Base-by-base conservation (phyloP, 2,888 invertebrate species). In the Chymomyza amoena region DNA sequence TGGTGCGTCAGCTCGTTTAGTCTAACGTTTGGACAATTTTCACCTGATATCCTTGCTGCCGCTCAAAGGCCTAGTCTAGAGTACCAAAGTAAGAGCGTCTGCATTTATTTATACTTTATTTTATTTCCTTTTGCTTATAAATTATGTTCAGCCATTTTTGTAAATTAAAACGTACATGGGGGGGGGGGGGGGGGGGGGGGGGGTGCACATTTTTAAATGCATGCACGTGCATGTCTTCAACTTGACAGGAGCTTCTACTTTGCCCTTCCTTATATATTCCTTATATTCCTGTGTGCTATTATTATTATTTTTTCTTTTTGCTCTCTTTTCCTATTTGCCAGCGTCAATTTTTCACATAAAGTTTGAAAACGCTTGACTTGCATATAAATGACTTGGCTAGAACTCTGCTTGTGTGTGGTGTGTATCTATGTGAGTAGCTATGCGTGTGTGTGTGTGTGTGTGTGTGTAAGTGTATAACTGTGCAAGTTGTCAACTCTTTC, bases 311-410 rank as follows among this genome's bases (percentile, higher is more conserved):
- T 20, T 18, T 52, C 13, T n/a, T n/a, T 5, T 25, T 36, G 25
- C 57, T 65, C 13, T 28, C 54, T 54, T 64, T 56, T 67, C 63
- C 75, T 59, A 68, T 72, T 70, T 70, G 75, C 64, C 61, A 74
- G 76, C 88, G 78, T 84, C 87, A 84, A 84, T 84, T 84, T 84
- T 88, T 84, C 84, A 84, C 84, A 86, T 88, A 79, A 88, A 84
- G 87, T 88, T 84, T 86, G 88, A 78, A 78, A 86, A 79, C 76
- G 78, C 84, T 88, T 84, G 84, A 81, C 84, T 84, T 84, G 84
- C 88, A 84, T 84, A 84, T 88, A 88, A 84, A 84, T 84, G 84
- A 84, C 85, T 84, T 86, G 74, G 76, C 72, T 73, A 15, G 20
- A 18, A 57, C 20, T 57, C 57, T 45, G 39, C 3, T 13, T 45